Evolutionary conservation across 2,113 vertebrate species (phyloP), one percentile per base, ranked within the genome.

Genomic region (Emberiza fucata): DNA sequence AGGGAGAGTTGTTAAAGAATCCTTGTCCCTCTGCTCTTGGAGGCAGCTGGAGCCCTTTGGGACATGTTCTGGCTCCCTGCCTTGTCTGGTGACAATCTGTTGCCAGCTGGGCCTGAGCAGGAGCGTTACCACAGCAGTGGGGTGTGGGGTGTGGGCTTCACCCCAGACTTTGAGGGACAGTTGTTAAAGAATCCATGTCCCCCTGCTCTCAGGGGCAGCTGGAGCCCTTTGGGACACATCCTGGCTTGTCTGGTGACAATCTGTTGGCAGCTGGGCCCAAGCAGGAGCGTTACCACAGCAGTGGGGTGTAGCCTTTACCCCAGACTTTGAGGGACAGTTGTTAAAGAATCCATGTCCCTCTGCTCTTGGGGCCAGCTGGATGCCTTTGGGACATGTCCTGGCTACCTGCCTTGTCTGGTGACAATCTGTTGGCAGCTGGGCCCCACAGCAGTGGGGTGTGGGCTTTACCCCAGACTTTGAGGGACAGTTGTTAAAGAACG

Each of bases 161-260:
- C 23, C 59, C 6, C 40, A 5, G 1, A 5, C 24, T 56, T 18
- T 18, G 28, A 61, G 42, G 28, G 51, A 9, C 1, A 2, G 11
- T 33, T 77, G 5, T 24, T 17, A 17, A 47, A 47, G 11, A 47
- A 23, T 3, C 19, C 1, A 5, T 16, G 42, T 42, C 42, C 42
- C 42, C 16, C 42, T 42, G 42, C 42, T 42, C 42, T 42, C 14
- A 16, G 42, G 42, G 15, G 15, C 42, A 44, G 42, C 42, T 44
- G 17, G 17, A 44, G 7, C 42, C 42, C 42, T 18, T 18, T 18
- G 42, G 42, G 42, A 44, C 42, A 44, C 18, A 17, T 18, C 42
- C 42, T 18, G 17, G 17, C 42, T 44, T 44, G 42, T 44, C 42
- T 44, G 42, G 42, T 44, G 42, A 18, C 42, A 44, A 44, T 19